Conservation (phyloP, 2,113 vertebrate species). For the Callochromis pleurospilus region DNA sequence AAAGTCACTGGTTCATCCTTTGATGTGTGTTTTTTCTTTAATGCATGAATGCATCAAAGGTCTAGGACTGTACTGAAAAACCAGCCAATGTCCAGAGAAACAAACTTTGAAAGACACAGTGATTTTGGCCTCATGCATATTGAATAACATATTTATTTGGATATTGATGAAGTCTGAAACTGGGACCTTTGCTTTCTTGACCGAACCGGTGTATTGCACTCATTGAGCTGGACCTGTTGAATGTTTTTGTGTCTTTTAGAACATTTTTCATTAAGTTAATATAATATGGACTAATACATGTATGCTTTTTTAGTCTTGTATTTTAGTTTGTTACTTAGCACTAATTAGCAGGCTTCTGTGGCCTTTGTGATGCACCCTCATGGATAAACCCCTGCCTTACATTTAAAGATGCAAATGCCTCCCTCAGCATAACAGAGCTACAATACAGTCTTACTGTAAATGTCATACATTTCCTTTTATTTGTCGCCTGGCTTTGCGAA, state of each 20-base stretch:
- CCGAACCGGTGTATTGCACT: not conserved
- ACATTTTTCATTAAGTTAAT: not conserved
- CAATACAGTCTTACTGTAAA: accelerated
- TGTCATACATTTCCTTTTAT: not conserved
- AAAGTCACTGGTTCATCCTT: not conserved
- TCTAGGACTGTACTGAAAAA: not conserved
- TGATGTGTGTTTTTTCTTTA: not conserved
- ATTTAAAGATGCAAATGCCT: not conserved
- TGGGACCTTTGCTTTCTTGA: not conserved
- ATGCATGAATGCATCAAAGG: not conserved
- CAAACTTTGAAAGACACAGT: not conserved
- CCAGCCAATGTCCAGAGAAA: not conserved
- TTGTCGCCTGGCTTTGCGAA: accelerated
- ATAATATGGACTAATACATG: not conserved
- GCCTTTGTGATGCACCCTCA: not conserved
- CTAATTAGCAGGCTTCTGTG: not conserved
- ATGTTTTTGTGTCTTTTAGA: not conserved
- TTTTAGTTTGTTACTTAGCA: not conserved
- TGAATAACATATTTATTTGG: not conserved
- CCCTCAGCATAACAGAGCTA: not conserved
- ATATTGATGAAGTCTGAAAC: not conserved
- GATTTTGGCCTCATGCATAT: not conserved
- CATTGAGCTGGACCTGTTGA: accelerated
- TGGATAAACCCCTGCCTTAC: accelerated
- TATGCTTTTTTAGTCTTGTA: not conserved